Evolutionary conservation across 1,140 invertebrate genomes (phyloP).

Genomic region (Trachelipus rathkii): DNA sequence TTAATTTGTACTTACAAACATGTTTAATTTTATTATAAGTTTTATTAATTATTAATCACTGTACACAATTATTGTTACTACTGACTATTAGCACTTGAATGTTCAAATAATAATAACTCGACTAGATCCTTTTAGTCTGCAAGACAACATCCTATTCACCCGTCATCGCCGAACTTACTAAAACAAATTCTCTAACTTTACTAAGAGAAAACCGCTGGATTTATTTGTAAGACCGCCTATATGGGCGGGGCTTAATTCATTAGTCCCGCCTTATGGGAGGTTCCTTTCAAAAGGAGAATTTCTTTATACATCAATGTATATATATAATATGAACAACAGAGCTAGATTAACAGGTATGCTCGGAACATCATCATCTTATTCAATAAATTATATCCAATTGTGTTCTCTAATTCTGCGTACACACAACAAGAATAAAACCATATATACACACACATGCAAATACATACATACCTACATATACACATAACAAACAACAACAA

Average conservation of each 20-base stretch:
- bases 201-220: not conserved
- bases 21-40: no score
- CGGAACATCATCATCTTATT: not conserved
- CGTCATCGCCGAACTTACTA: not conserved
- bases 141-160: not conserved
- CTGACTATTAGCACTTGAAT: no score
- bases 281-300: not conserved
- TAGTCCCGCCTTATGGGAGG: not conserved
- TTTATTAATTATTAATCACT: no score
- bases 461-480: not conserved
- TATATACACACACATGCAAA: not conserved
- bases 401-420: not conserved
- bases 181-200: not conserved
- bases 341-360: slow-evolving; percentile 2
- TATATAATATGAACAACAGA: not conserved
- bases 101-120: no score
- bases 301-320: not conserved
- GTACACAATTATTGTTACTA: no score
- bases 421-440: not conserved
- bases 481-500: not conserved
- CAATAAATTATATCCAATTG: not conserved
- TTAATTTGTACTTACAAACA: no score
- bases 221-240: not conserved
- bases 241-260: not conserved
- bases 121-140: not conserved